Percentiles rank a stretch among this genome's conserved stretches.
phyloP scores from a whole-genome alignment of 2,797 vertebrate genomes.

The Threskiornis aethiopicus region DNA sequence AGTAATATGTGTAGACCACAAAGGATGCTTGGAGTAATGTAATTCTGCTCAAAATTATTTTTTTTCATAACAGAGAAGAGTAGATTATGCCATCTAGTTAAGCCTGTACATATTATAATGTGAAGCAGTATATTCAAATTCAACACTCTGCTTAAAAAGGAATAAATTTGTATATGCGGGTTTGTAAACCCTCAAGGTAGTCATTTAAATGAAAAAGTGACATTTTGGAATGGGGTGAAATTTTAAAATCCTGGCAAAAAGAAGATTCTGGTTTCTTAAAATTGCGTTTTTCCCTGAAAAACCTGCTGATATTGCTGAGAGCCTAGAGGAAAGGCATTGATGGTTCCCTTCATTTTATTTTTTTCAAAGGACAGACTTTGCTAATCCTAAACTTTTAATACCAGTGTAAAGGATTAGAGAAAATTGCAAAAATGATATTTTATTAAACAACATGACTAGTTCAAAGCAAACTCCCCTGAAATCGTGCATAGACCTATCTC shows the following conservation, averaged over 20 bases:
- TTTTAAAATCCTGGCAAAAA: background rate
- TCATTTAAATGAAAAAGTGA: background rate
- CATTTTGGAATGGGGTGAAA: background rate
- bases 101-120: conserved; percentile 12
- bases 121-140: conserved; percentile 40
- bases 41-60: background rate
- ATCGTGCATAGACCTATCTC: fast-evolving
- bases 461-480: background rate
- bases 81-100: conserved; percentile 41
- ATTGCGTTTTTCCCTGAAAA: background rate
- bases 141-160: background rate
- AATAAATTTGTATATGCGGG: background rate
- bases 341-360: background rate
- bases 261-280: background rate
- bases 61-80: background rate
- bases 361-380: background rate
- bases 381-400: background rate
- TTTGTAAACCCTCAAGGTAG: background rate
- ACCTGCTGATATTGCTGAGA: fast-evolving
- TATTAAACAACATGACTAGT: background rate
- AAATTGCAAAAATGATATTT: background rate
- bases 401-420: background rate
- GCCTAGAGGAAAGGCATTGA: background rate
- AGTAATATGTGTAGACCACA: background rate
- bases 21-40: conserved; percentile 5